These are phyloP conservation scores for Progne subis DNA, from an alignment of 2,113 vertebrate species.

Conservation along the genomic window DNA sequence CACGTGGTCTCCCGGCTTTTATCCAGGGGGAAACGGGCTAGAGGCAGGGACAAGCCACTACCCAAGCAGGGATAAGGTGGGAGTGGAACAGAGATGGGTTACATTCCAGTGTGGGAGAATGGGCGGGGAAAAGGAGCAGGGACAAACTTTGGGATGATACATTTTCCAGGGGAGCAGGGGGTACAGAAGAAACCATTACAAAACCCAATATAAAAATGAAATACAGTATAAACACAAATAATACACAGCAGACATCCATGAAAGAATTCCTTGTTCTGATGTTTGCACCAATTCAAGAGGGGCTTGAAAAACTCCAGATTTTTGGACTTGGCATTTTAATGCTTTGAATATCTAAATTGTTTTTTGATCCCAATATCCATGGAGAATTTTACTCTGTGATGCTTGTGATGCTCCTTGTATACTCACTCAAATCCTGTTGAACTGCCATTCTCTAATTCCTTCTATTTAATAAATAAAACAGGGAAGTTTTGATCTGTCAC, in stretches of 20 bases:
- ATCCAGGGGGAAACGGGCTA: too few relatives aligned
- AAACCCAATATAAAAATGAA: too few relatives aligned
- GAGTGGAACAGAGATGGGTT: too few relatives aligned
- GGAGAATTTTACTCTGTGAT: background rate
- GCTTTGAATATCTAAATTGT: background rate
- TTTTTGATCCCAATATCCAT: background rate
- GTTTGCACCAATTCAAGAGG: background rate
- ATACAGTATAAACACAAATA: too few relatives aligned
- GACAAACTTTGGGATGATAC: too few relatives aligned
- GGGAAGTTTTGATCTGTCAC: background rate
- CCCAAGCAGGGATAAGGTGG: too few relatives aligned
- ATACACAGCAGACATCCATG: background rate
- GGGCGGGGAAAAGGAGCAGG: too few relatives aligned
- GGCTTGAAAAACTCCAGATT: background rate
- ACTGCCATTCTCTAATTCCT: background rate
- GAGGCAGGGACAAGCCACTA: too few relatives aligned
- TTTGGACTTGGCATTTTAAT: background rate
- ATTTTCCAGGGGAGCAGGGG: too few relatives aligned
- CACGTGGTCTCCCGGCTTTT: too few relatives aligned
- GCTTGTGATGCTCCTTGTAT: background rate
- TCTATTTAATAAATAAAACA: background rate
- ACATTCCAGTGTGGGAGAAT: too few relatives aligned
- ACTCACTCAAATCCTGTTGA: background rate
- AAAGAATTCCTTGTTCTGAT: background rate
- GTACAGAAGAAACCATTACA: too few relatives aligned